A percentile compares a stretch with the other conserved stretches of the same genome.
These are phyloP conservation scores for Ladona fulva DNA, from an alignment of 1,140 invertebrate genomes.

Conservation along the genomic window DNA sequence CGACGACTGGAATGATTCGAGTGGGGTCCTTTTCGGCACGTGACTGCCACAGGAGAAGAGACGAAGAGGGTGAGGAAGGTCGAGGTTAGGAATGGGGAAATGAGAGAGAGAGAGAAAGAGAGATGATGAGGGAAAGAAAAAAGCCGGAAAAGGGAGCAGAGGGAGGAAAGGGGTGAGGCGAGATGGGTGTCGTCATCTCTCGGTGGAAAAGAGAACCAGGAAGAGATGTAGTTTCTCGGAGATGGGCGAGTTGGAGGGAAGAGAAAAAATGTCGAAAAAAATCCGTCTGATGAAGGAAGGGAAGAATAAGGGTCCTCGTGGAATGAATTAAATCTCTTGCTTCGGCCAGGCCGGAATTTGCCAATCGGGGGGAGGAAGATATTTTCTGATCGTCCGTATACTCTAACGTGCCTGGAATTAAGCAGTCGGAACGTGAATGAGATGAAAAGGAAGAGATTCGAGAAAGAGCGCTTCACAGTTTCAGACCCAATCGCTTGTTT, in stretches of 20 bases:
- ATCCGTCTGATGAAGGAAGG: neutral
- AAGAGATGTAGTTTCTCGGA: neutral
- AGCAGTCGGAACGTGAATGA: too few relatives aligned
- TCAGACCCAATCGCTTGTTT: too few relatives aligned
- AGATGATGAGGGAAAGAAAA: neutral
- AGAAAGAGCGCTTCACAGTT: too few relatives aligned
- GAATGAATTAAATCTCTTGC: neutral
- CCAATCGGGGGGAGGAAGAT: neutral
- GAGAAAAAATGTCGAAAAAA: too few relatives aligned
- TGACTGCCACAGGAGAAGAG: neutral
- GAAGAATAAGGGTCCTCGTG: neutral
- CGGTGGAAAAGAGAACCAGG: neutral
- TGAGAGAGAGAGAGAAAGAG: too few relatives aligned
- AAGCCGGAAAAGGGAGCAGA: too few relatives aligned
- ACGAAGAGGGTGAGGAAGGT: neutral
- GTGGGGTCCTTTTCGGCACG: neutral
- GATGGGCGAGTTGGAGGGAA: neutral
- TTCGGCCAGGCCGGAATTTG: neutral
- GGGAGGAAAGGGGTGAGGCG: too few relatives aligned
- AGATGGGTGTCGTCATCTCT: neutral
- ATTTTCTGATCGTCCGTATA: too few relatives aligned
- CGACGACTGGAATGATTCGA: neutral
- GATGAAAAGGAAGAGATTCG: too few relatives aligned
- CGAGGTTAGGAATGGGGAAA: neutral
- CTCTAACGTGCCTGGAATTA: too few relatives aligned